Evolutionary conservation across 2,888 invertebrate genomes (phyloP).

Genomic region (Acholoe squamosa): DNA sequence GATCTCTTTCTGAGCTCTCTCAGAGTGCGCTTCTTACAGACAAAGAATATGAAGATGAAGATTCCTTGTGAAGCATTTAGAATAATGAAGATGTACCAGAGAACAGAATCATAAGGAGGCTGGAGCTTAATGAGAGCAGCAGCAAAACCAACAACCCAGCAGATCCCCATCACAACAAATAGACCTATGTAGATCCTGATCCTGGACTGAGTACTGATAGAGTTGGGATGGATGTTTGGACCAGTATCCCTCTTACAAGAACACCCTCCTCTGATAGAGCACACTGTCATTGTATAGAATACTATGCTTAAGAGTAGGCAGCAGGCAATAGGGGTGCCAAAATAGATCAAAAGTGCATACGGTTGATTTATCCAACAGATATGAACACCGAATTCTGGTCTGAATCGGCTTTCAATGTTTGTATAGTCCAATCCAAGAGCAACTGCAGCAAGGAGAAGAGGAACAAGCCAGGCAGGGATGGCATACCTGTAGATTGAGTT

Average conservation of each 20-base stretch:
- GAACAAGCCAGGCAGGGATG: conserved; percentile 2
- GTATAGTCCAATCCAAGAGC: conserved; percentile 1
- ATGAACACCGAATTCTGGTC: neutral
- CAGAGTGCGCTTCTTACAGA: neutral
- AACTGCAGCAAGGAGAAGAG: neutral
- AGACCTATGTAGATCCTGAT: neutral
- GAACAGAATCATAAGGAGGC: conserved; percentile 18
- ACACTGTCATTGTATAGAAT: neutral
- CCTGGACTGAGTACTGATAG: neutral
- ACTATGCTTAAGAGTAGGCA: conserved; percentile 19
- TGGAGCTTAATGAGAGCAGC: neutral
- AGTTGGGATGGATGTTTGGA: neutral
- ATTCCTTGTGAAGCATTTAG: conserved; percentile 42
- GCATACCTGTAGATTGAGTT: neutral
- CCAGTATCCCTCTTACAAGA: neutral
- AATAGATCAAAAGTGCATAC: conserved; percentile 19
- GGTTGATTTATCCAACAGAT: conserved; percentile 31
- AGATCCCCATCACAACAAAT: conserved; percentile 19
- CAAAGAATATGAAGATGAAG: conserved; percentile 32
- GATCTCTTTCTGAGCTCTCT: neutral
- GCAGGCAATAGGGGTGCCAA: conserved; percentile 19
- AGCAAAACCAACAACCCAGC: conserved; percentile 27
- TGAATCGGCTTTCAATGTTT: neutral
- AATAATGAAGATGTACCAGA: conserved; percentile 37
- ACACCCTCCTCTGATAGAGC: neutral